Conservation (phyloP, 2,797 vertebrate species). For the Pseudomugil tenellus region DNA sequence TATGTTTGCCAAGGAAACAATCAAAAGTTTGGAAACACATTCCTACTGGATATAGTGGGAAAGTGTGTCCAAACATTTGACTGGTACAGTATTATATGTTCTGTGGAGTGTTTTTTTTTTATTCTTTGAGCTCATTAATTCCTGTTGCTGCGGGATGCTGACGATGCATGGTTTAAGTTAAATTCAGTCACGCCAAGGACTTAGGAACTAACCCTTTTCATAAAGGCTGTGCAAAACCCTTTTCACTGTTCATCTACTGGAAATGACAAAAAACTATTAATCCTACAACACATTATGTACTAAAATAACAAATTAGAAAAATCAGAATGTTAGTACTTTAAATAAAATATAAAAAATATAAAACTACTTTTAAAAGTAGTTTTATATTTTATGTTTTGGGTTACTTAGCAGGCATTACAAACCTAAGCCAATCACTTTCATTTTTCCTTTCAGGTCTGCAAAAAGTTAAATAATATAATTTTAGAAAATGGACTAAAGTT, state of each 20-base stretch:
- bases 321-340: background rate
- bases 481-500: background rate
- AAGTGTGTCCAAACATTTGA: too few relatives aligned
- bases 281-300: background rate
- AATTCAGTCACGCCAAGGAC: slow-evolving; percentile 47
- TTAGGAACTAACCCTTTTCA: slow-evolving; percentile 10
- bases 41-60: too few relatives aligned
- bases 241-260: background rate
- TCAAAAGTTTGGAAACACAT: too few relatives aligned
- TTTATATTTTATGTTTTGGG: background rate
- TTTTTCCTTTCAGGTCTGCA: background rate
- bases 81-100: slow-evolving; percentile 24
- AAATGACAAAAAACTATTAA: background rate
- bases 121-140: slow-evolving; percentile 9
- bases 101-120: slow-evolving; percentile 21
- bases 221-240: background rate
- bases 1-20: slow-evolving; percentile 31
- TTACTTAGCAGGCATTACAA: background rate
- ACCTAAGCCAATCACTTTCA: background rate
- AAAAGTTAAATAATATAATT: background rate
- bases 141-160: slow-evolving; percentile 17
- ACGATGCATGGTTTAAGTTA: slow-evolving; percentile 38
- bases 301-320: background rate
- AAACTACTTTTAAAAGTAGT: too few relatives aligned
- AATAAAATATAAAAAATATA: background rate